phyloP scores from a whole-genome alignment of 2,888 invertebrate species.

The Eupithecia dodoneata region DNA sequence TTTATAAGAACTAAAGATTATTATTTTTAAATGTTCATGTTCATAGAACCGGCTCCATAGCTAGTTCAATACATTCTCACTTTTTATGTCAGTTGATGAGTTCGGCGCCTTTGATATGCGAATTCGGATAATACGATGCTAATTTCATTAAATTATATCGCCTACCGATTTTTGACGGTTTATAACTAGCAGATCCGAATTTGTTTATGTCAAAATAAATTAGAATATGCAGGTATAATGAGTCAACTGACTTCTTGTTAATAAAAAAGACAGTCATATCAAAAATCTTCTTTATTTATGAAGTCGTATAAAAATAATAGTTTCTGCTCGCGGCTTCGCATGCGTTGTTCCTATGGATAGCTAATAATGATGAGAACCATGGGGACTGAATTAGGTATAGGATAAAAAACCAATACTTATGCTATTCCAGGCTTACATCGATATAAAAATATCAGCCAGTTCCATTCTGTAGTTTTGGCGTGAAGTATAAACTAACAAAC shows the following conservation, averaged over 20 bases:
- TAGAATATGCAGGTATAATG: slow-evolving; percentile 5
- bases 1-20: not conserved
- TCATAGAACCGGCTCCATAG: slow-evolving; percentile 11
- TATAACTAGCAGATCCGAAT: slow-evolving; percentile 27
- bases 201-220: slow-evolving; percentile 14
- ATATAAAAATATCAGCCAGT: not conserved
- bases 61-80: slow-evolving; percentile 10
- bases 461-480: not conserved
- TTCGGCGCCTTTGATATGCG: slow-evolving; percentile 53
- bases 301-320: not conserved
- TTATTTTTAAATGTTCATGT: slow-evolving; percentile 7
- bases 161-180: slow-evolving; percentile 52
- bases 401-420: not conserved
- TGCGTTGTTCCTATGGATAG: not conserved
- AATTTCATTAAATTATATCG: slow-evolving; percentile 60
- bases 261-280: not conserved
- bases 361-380: not conserved
- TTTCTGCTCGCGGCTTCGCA: not conserved
- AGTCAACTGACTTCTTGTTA: not conserved
- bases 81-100: slow-evolving; percentile 25
- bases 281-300: not conserved
- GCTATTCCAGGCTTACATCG: not conserved
- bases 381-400: not conserved
- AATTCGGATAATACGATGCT: slow-evolving; percentile 54
- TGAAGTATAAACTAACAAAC: not conserved